Evolutionary conservation across 1,140 invertebrate genomes (phyloP).

Genomic region (Drosophila triauraria): DNA sequence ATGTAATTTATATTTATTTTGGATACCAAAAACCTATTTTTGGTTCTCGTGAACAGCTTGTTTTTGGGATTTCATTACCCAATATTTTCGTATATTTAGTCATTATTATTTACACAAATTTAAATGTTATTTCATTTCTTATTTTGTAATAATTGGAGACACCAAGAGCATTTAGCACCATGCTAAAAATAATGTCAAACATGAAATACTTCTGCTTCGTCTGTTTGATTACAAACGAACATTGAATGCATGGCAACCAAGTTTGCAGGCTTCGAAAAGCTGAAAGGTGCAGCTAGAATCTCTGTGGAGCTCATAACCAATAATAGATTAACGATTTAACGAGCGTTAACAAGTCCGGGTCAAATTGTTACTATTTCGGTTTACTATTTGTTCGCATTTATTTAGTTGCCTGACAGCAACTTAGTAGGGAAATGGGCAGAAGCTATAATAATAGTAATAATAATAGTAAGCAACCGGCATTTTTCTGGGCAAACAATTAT

Average conservation of each 20-base stretch:
- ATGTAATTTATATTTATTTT: not conserved
- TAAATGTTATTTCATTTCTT: conserved; percentile 22
- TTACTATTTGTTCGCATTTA: conserved; percentile 19
- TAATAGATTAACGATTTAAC: conserved; percentile 17
- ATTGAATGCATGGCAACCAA: conserved; percentile 20
- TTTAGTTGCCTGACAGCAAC: conserved; percentile 17
- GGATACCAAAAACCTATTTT: not conserved
- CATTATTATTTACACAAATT: not conserved
- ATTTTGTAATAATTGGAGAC: conserved; percentile 15
- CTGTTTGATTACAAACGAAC: conserved; percentile 48
- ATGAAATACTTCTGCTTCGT: conserved; percentile 50
- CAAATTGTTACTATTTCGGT: conserved; percentile 44
- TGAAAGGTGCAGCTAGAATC: conserved; percentile 2
- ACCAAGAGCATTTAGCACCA: conserved; percentile 51
- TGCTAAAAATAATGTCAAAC: conserved; percentile 56
- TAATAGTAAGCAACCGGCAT: conserved; percentile 46
- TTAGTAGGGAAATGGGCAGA: not conserved
- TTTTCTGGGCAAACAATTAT: conserved; percentile 46
- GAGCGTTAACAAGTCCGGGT: conserved; percentile 53
- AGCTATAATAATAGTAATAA: conserved; percentile 12
- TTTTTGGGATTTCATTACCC: too few species aligned
- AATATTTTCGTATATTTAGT: not conserved
- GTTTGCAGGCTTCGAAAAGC: conserved; percentile 16
- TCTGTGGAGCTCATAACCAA: conserved; percentile 3
- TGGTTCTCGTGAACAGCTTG: not conserved